Base-by-base conservation (phyloP, 2,113 vertebrate genomes). In the Micronycteris hirsuta region DNA sequence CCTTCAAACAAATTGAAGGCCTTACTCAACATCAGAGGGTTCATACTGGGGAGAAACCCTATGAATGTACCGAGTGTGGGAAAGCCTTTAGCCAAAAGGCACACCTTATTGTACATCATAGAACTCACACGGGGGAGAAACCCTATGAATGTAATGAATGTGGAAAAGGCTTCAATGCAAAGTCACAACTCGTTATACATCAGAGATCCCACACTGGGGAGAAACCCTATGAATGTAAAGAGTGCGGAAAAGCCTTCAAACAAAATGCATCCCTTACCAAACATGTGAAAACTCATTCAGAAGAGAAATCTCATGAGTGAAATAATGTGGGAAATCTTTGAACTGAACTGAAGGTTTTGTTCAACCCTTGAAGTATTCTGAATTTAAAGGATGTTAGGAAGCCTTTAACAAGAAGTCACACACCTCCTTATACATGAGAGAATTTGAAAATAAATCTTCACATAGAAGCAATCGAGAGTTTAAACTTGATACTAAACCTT, bases 161-260 rank as follows among this genome's bases (percentile, higher is more conserved):
- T 89, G 97, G 97, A 3, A 98, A 98, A 97, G 99, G 98, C 76
- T 99, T 99, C 91, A 98, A 98, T 77, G 99, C 98, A 84, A 98
- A 99, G 84, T 98, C 99, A 80, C 99, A 99, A 76, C 98, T 99
- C 70, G 99, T 99, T 93, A 99, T 99, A 96, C 99, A 99, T 73
- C 98, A 99, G 96, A 98, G 99, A 96, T 98, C 99, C 41, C 99
- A 99, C 38, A 99, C 99, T 9, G 99, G 99, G 4, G 99, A 99
- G 96, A 99, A 99, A 97, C 99, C 99, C 15, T 99, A 99, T 87
- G 98, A 98, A 43, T 99, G 99, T 96, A 98, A 97, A 94, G 98
- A 99, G 97, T 99, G 99, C 77, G 98, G 98, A 0, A 99, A 99
- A 97, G 97, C 98, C 82, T 99, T 99, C 95, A 98, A 98, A 4